Conservation (phyloP, 2,888 invertebrate species). For the Apodemia zela region DNA sequence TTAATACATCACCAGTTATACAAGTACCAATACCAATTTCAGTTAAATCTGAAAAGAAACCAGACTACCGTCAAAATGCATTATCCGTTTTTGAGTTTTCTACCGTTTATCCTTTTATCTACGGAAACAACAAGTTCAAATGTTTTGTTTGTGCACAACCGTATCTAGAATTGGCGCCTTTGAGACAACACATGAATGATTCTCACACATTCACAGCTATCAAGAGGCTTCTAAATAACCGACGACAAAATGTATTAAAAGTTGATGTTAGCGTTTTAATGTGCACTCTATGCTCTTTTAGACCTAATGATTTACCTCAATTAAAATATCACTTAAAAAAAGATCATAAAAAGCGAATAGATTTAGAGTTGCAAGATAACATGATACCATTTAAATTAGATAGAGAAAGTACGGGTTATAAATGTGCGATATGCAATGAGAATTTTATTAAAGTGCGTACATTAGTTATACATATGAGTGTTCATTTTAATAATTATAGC, state of each 20-base stretch:
- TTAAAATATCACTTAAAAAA: slow-evolving; percentile 61
- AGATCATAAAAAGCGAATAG: slow-evolving; percentile 54
- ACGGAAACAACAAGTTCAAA: slow-evolving; percentile 70
- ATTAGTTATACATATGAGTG: slow-evolving; percentile 71
- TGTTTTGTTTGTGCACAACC: slow-evolving; percentile 68
- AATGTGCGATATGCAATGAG: slow-evolving; percentile 62
- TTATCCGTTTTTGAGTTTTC: slow-evolving; percentile 65
- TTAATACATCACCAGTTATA: slow-evolving; percentile 13
- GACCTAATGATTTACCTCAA: slow-evolving; percentile 45
- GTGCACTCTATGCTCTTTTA: slow-evolving; percentile 56
- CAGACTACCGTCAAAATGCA: slow-evolving; percentile 60
- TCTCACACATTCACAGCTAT: slow-evolving; percentile 56
- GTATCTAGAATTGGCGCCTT: slow-evolving; percentile 53
- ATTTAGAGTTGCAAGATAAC: slow-evolving; percentile 63
- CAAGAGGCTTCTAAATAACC: slow-evolving; percentile 62
- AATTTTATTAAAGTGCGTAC: slow-evolving; percentile 65
- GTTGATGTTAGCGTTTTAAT: slow-evolving; percentile 61
- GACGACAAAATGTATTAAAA: slow-evolving; percentile 63
- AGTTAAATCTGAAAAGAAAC: slow-evolving; percentile 37
- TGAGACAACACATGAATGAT: slow-evolving; percentile 60
- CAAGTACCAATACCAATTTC: slow-evolving; percentile 21
- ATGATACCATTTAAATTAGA: slow-evolving; percentile 67
- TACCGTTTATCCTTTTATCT: slow-evolving; percentile 67
- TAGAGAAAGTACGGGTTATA: slow-evolving; percentile 47
- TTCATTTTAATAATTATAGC: slow-evolving; percentile 71